These are phyloP conservation scores for Zootoca vivipara DNA, from an alignment of 2,113 vertebrate genomes.

Conservation along the genomic window DNA sequence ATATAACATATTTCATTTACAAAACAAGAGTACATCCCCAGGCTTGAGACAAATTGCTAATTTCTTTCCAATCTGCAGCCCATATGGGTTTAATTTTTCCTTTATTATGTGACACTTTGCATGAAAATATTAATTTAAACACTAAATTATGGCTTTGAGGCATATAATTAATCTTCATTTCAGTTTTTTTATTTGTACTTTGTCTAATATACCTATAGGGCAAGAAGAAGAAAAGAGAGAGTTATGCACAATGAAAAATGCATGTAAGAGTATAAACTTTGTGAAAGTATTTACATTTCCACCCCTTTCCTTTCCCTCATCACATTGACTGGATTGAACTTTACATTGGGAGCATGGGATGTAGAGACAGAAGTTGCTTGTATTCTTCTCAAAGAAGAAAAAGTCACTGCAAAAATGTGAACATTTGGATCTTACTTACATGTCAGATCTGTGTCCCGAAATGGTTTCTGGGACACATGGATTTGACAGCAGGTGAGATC, in stretches of 20 bases:
- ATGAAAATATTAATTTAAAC: slow-evolving; percentile 15
- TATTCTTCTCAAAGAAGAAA: background rate
- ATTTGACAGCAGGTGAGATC: background rate
- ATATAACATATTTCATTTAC: background rate
- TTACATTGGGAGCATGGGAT: background rate
- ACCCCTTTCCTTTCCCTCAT: background rate
- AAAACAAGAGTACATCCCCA: background rate
- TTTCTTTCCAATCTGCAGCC: slow-evolving; percentile 26
- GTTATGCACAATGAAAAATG: background rate
- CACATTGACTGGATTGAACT: background rate
- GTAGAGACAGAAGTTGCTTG: background rate
- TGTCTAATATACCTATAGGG: slow-evolving; percentile 24
- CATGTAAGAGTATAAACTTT: background rate
- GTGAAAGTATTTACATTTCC: background rate
- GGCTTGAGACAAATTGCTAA: background rate
- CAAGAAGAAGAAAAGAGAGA: background rate
- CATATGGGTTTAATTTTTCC: slow-evolving; percentile 37
- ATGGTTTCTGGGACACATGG: background rate
- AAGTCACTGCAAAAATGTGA: background rate
- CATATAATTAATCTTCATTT: slow-evolving; percentile 46
- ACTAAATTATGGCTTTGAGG: slow-evolving; percentile 31
- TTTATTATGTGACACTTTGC: slow-evolving; percentile 24
- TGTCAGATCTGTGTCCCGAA: background rate
- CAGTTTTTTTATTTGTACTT: background rate
- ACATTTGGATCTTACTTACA: background rate